Evolutionary conservation across 2,888 invertebrate genomes (phyloP).

Genomic region (Drymonia ruficornis): DNA sequence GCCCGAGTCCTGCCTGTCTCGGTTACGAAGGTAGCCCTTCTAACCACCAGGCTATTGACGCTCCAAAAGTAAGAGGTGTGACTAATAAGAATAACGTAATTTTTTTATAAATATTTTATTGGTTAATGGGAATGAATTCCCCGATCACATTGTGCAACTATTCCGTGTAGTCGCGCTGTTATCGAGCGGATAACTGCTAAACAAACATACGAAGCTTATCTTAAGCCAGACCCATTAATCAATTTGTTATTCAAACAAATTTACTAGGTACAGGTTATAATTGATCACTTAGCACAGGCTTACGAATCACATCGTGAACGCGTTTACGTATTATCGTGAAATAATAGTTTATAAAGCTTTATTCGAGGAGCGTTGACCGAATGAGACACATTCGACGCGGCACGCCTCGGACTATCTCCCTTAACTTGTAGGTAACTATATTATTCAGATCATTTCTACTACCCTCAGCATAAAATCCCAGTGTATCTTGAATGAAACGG

Average conservation of each 20-base stretch:
- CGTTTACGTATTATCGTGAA: conserved; percentile 8
- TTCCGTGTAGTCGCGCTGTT: conserved; percentile 29
- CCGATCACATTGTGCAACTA: conserved; percentile 36
- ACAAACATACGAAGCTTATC: conserved; percentile 38
- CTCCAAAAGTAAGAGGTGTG: neutral
- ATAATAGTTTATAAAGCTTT: neutral
- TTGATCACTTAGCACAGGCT: conserved; percentile 27
- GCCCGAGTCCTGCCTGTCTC: too few species aligned
- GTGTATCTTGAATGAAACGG: neutral
- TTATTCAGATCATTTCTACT: neutral
- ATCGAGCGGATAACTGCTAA: conserved; percentile 30
- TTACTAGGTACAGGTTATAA: conserved; percentile 27
- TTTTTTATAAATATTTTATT: conserved; percentile 35
- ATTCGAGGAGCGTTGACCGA: neutral
- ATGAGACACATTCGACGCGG: neutral
- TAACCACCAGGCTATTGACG: too few species aligned
- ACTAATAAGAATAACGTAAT: neutral
- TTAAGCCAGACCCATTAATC: conserved; percentile 38
- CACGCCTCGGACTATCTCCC: neutral
- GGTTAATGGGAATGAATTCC: conserved; percentile 33
- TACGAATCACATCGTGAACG: conserved; percentile 7
- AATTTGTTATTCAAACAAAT: conserved; percentile 46
- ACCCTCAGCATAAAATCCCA: neutral
- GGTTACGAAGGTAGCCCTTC: too few species aligned
- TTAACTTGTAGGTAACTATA: neutral